phyloP scores from a whole-genome alignment of 2,113 vertebrate genomes.

The Cebus imitator region DNA sequence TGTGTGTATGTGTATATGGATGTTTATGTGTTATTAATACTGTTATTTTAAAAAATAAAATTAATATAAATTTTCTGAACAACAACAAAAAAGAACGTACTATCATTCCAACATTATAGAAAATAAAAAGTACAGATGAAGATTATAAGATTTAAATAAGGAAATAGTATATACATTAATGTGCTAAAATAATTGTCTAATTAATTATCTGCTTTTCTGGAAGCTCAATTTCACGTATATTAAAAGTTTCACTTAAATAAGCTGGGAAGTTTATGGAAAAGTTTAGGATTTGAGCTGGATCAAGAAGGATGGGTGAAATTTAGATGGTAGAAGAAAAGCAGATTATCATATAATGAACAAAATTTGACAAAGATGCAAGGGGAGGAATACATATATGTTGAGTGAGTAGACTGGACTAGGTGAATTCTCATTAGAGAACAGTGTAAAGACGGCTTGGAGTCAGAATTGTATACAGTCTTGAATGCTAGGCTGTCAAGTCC shows the following conservation, averaged over 20 bases:
- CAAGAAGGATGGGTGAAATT: not conserved
- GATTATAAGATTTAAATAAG: not conserved
- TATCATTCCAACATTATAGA: not conserved
- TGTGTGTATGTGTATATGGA: not conserved
- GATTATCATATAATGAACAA: not conserved
- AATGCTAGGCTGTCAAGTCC: not conserved
- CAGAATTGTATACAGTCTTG: not conserved
- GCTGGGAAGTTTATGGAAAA: not conserved
- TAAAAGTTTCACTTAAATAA: conserved; percentile 28
- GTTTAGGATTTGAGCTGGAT: not conserved
- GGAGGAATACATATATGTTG: not conserved
- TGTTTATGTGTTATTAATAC: not conserved
- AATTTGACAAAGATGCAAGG: not conserved
- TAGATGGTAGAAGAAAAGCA: not conserved
- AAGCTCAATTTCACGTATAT: not conserved
- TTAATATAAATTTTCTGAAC: not conserved
- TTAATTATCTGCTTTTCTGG: conserved; percentile 7
- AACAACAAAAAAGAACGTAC: no score
- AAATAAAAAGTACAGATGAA: not conserved
- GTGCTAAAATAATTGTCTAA: not conserved
- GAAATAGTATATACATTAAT: not conserved
- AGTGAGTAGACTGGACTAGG: not conserved
- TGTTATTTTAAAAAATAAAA: not conserved
- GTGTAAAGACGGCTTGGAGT: not conserved
- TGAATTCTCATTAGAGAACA: not conserved